Evolutionary conservation across 2,113 vertebrate species (phyloP), one percentile per base, ranked within the genome.

Genomic region (Barbus barbus): DNA sequence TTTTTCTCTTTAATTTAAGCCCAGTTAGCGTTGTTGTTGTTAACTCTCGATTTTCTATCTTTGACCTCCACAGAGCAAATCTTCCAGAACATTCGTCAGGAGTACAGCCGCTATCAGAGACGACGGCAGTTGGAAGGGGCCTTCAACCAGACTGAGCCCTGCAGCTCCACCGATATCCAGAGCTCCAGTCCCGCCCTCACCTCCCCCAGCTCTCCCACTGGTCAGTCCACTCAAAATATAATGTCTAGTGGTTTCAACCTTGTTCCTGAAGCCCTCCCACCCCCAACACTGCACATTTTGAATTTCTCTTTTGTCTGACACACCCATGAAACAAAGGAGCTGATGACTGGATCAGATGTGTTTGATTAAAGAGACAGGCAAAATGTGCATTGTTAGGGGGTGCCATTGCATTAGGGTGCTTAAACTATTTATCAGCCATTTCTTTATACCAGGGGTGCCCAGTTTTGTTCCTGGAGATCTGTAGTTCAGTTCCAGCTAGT

Each of bases 81-180:
- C 92, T 96, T 97, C 92, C 95, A 96, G 92, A 97, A 97, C 93
- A 95, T 97, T 88, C 96, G 95, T 88, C 95, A 97, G 93, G 96
- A 97, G 94, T 97, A 96, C 92, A 96, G 93, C 90, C 96, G 96
- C 80, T 96, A 95, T 91, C 96, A 97, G 93, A 94, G 95, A 93
- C 93, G 96, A 91, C 95, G 95, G 92, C 96, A 97, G 90, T 92
- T 97, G 93, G 96, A 97, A 92, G 96, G 94, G 58, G 93, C 95
- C 87, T 97, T 97, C 90, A 95, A 93, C 94, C 96, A 96, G 89
- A 94, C 90, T n/a, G 96, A 97, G 93, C 94, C 94, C 84, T 90
- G 94, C 84, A 93, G 90, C 87, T 92, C 95, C 71, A 93, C 86
- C 58, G 96, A 97, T 67, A 93, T 90, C 80, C 93, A 95, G 78